Percentiles rank a stretch among this genome's conserved stretches.
phyloP scores from a whole-genome alignment of 2,113 vertebrate species.

The Colius striatus region DNA sequence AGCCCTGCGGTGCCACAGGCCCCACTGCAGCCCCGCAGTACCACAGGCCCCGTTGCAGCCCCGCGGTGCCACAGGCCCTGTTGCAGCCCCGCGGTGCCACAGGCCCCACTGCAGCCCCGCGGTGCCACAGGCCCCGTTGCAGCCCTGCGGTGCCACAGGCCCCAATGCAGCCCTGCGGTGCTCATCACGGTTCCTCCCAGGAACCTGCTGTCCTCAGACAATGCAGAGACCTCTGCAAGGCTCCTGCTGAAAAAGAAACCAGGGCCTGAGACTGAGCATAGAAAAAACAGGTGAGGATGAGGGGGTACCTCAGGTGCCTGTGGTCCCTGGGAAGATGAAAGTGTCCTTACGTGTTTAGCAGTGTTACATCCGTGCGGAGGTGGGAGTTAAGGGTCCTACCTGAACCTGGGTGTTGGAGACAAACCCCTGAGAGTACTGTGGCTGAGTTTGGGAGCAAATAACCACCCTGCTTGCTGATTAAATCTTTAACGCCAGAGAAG shows the following conservation, averaged over 20 bases:
- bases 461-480: not conserved
- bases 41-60: not conserved
- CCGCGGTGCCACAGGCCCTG: accelerated
- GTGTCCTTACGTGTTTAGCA: not conserved
- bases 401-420: not conserved
- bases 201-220: not conserved
- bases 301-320: not conserved
- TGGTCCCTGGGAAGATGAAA: not conserved
- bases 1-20: accelerated
- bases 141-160: accelerated
- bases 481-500: not conserved
- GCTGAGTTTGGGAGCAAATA: not conserved
- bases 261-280: not conserved
- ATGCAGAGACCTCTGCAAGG: not conserved
- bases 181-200: not conserved
- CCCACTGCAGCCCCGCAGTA: accelerated
- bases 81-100: accelerated
- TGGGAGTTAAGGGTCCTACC: not conserved
- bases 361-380: not conserved
- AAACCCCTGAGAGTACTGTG: not conserved
- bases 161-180: not conserved
- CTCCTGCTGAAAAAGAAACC: not conserved
- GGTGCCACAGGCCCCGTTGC: not conserved
- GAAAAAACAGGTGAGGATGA: not conserved
- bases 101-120: accelerated